Evolutionary conservation across 2,797 vertebrate species (phyloP), one percentile per base, ranked within the genome.

Genomic region (Acipenser transmontanus): DNA sequence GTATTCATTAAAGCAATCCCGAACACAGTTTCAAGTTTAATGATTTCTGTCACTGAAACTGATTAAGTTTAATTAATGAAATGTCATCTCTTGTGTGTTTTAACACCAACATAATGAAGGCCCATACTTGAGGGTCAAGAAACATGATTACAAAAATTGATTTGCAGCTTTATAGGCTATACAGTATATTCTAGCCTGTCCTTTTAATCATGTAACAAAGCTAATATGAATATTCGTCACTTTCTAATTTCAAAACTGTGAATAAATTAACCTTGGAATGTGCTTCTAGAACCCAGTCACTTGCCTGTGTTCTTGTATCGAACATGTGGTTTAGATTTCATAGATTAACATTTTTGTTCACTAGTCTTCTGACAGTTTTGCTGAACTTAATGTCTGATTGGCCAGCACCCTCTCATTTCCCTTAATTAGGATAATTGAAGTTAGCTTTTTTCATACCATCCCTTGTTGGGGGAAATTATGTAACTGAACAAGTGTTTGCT

Each of bases 1-100:
- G 6, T 8, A 48, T 9, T 51, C 49, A 13, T 48, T 48, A 9
- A 12, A 63, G 12, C 50, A 49, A 34, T 63, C 9, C 50, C 11
- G 47, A 8, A 34, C 12, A n/a, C n/a, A n/a, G 49, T n/a, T 34
- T 8, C 12, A 59, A 66, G 47, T 7, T 10, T 48, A 13, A 57
- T 6, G 11, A 52, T 49, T 6, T 12, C 10, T 49, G 47, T 14
- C 49, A 47, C 17, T 49, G n/a, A 66, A 48, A 54, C 50, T 2
- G 34, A 56, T 47, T 20, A 48, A 57, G 56, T 51, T 47, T 57
- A 47, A 47, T 13, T 12, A 65, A 54, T 56, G 57, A 52, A 59
- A 57, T 66, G 54, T 49, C 64, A 59, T 47, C 57, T 13, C 47
- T 63, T 49, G 2, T n/a, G 4, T 17, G 52, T 48, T 66, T 49